phyloP scores from a whole-genome alignment of 2,113 vertebrate species.

The Furnarius figulus region DNA sequence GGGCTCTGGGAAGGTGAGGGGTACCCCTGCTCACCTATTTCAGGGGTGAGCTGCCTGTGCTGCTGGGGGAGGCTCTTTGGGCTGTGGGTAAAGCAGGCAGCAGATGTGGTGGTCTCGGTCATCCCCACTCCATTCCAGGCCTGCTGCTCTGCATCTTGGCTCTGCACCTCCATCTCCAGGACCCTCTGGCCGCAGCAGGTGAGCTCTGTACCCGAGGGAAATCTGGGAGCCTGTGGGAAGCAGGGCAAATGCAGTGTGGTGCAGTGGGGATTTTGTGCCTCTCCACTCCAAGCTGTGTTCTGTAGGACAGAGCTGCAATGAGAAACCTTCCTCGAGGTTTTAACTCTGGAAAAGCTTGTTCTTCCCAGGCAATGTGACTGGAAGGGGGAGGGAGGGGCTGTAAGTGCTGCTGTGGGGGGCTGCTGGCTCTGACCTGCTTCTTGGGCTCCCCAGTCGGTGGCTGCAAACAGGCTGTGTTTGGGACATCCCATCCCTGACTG shows the following conservation, averaged over 20 bases:
- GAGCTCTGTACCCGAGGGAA: background rate
- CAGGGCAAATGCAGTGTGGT: rapidly evolving
- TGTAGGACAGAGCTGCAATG: background rate
- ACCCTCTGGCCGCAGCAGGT: constrained; percentile 7
- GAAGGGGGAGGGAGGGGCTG: background rate
- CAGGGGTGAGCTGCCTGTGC: rapidly evolving
- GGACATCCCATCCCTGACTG: background rate
- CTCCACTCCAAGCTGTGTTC: background rate
- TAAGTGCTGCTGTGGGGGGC: background rate
- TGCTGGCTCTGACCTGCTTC: background rate
- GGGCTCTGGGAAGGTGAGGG: background rate
- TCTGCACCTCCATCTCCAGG: background rate
- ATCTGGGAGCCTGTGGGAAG: rapidly evolving
- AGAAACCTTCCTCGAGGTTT: background rate
- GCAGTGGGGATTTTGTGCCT: background rate
- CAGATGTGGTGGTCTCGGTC: background rate
- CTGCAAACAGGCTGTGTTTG: background rate
- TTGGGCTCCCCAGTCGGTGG: background rate
- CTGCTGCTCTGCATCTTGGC: constrained; percentile 19
- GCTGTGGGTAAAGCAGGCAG: background rate
- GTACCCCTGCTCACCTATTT: background rate
- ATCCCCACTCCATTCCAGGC: background rate
- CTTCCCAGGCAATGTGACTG: background rate
- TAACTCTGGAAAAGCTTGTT: background rate
- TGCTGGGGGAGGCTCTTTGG: background rate